phyloP scores from a whole-genome alignment of 2,797 vertebrate genomes.

The Perodicticus potto region DNA sequence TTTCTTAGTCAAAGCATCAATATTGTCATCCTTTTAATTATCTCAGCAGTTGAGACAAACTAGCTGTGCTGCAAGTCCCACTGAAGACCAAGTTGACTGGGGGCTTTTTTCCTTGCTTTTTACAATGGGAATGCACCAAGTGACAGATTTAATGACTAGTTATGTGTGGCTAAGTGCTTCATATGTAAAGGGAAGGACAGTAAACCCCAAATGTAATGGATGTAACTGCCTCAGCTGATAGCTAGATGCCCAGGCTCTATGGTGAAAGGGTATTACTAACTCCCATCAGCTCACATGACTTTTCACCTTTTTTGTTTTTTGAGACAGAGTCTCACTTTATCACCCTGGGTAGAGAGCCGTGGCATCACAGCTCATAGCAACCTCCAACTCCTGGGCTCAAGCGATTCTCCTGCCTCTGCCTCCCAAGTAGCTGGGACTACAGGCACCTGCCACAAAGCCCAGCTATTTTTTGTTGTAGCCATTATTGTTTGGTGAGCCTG shows the following conservation, averaged over 20 bases:
- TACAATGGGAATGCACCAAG: background rate
- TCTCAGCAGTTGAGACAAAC: conserved; percentile 26
- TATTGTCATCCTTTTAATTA: background rate
- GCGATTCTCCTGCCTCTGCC: no score
- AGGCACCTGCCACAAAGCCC: no score
- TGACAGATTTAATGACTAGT: background rate
- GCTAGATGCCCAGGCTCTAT: background rate
- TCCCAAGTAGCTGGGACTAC: no score
- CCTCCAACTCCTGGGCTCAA: no score
- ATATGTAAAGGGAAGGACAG: background rate
- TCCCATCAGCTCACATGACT: background rate
- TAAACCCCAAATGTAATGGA: background rate
- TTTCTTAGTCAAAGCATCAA: background rate
- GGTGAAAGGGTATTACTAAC: background rate
- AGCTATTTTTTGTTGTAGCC: no score
- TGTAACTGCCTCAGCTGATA: background rate
- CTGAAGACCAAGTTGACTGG: background rate
- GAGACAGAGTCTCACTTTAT: no score
- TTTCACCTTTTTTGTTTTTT: background rate
- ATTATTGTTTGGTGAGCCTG: no score
- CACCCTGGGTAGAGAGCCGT: no score
- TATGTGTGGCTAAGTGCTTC: background rate
- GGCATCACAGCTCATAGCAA: no score
- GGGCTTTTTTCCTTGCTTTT: background rate
- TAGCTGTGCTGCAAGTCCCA: background rate